phyloP scores from a whole-genome alignment of 2,113 vertebrate species.

The Eira barbara region DNA sequence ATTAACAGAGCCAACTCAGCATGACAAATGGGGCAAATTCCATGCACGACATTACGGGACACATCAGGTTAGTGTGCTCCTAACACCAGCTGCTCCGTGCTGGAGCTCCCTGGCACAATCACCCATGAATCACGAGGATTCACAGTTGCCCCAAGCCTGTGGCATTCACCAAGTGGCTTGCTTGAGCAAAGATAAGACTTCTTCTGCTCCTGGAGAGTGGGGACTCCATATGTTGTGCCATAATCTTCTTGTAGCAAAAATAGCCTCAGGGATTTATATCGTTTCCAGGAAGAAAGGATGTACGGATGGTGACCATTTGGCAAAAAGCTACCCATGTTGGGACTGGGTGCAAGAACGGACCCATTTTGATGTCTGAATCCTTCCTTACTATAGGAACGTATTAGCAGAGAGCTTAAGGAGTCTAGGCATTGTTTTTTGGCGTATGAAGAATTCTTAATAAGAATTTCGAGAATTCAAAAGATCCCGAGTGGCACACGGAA shows the following conservation, averaged over 20 bases:
- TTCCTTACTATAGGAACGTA: not conserved
- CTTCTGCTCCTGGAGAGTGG: constrained; percentile 29
- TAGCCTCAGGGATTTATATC: constrained; percentile 26
- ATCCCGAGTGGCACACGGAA: constrained; percentile 27
- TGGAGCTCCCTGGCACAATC: not conserved
- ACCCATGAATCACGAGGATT: not conserved
- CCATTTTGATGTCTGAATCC: not conserved
- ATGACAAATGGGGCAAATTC: constrained; percentile 51
- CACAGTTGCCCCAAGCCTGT: constrained; percentile 44
- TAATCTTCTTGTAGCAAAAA: constrained; percentile 66
- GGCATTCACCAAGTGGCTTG: constrained; percentile 44
- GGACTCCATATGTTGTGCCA: constrained; percentile 54
- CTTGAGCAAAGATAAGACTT: constrained; percentile 42
- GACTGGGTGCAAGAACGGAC: not conserved
- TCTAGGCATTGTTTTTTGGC: not conserved
- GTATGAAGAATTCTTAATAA: constrained; percentile 32
- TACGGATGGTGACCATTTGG: constrained; percentile 6
- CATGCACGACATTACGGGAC: not conserved
- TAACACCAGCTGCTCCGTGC: constrained; percentile 33
- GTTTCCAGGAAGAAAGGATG: constrained; percentile 44
- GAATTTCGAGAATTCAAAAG: constrained; percentile 41
- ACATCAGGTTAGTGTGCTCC: not conserved
- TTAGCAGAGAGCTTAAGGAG: not conserved
- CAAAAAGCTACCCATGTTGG: not conserved
- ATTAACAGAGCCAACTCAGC: not conserved